Evolutionary conservation across 2,888 invertebrate species (phyloP).

Genomic region (Alloplasta piceator): DNA sequence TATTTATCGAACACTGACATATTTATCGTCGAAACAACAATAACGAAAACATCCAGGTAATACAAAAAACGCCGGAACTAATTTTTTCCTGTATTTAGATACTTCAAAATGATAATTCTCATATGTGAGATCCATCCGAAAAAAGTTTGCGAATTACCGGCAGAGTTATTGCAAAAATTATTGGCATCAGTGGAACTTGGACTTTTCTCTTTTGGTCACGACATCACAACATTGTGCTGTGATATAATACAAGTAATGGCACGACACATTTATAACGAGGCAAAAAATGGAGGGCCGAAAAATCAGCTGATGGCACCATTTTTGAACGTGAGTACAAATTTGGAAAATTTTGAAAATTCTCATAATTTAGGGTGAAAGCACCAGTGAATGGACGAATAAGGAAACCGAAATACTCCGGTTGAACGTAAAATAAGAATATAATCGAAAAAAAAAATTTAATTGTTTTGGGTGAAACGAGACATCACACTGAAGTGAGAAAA

Average conservation of each 20-base stretch:
- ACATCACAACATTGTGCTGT: conserved; percentile 85
- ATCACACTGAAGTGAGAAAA: too few species aligned
- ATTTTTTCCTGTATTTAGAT: conserved; percentile 73
- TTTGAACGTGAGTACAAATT: conserved; percentile 81
- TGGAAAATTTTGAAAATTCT: neutral
- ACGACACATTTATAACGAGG: conserved; percentile 82
- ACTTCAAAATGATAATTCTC: conserved; percentile 86
- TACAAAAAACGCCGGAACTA: neutral
- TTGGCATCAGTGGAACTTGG: conserved; percentile 86
- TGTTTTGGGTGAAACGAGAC: too few species aligned
- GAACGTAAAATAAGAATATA: too few species aligned
- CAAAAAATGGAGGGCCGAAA: conserved; percentile 77
- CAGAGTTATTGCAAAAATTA: conserved; percentile 84
- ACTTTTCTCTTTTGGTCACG: conserved; percentile 86
- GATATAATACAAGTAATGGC: conserved; percentile 86
- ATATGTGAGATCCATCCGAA: conserved; percentile 88
- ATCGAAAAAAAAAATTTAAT: too few species aligned
- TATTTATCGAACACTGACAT: too few species aligned
- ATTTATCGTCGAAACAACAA: too few species aligned
- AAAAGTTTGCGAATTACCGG: conserved; percentile 85
- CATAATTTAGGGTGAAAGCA: too few species aligned
- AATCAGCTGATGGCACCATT: conserved; percentile 83
- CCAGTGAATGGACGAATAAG: too few species aligned
- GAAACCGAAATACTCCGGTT: too few species aligned
- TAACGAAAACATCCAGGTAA: too few species aligned